Evolutionary conservation across 2,888 invertebrate species (phyloP).

Genomic region (Ypsolopha sequella): DNA sequence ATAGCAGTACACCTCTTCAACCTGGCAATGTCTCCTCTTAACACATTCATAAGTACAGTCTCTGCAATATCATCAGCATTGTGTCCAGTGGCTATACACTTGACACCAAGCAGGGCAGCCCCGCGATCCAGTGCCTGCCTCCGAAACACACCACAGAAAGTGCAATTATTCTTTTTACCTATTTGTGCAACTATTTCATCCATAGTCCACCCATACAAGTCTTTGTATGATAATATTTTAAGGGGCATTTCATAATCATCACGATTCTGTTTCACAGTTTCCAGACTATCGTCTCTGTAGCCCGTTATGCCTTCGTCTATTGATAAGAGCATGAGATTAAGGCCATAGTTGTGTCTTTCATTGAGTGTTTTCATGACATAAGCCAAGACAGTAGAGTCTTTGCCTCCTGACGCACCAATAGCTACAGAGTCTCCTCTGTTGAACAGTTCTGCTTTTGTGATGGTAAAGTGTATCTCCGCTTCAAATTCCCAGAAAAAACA

Average conservation of each 20-base stretch:
- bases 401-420: constrained; percentile 93
- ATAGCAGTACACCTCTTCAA: constrained; percentile 93
- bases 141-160: constrained; percentile 95
- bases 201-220: constrained; percentile 99
- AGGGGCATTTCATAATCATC: constrained; percentile 94
- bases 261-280: constrained; percentile 95
- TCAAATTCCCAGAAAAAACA: constrained; percentile 96
- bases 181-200: constrained; percentile 95
- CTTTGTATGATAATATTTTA: constrained; percentile 96
- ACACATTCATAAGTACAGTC: constrained; percentile 97
- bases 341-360: constrained; percentile 88
- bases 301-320: constrained; percentile 99
- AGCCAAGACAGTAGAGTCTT: constrained; percentile 98
- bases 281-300: constrained; percentile 95
- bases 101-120: constrained; percentile 87
- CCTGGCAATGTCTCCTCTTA: constrained; percentile 96
- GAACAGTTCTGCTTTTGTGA: constrained; percentile 84
- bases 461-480: constrained; percentile 94
- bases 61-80: constrained; percentile 99
- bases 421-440: constrained; percentile 88
- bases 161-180: constrained; percentile 94
- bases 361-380: constrained; percentile 93
- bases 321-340: constrained; percentile 91
- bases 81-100: constrained; percentile 96
- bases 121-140: constrained; percentile 97